A percentile compares a stretch with the other conserved stretches of the same genome.
phyloP scores from a whole-genome alignment of 2,797 vertebrate genomes.

The Parotocinclus haroldoi region DNA sequence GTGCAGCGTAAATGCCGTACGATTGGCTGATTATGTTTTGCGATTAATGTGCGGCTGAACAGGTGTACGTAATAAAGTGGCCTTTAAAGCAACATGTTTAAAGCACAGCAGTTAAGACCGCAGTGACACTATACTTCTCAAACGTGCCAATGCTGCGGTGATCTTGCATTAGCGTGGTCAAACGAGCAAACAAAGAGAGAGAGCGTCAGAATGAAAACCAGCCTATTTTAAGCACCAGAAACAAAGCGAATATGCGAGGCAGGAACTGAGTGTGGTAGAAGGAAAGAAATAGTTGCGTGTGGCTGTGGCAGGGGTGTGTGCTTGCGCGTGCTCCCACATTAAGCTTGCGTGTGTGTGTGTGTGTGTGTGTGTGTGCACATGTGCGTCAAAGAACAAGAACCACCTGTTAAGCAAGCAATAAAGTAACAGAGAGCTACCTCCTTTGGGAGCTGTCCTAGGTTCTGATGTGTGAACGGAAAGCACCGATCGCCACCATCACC shows the following conservation, averaged over 20 bases:
- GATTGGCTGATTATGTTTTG: too few relatives aligned
- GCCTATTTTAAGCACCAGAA: constrained; percentile 4
- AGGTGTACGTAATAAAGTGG: too few relatives aligned
- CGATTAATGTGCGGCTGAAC: too few relatives aligned
- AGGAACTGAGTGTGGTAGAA: constrained; percentile 37
- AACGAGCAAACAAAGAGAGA: too few relatives aligned
- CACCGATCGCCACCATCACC: not conserved
- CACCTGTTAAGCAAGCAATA: constrained; percentile 65
- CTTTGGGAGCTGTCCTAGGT: constrained; percentile 73
- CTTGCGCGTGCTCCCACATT: constrained; percentile 29
- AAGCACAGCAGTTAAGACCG: too few relatives aligned
- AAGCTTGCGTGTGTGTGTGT: constrained; percentile 37
- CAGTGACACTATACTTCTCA: too few relatives aligned
- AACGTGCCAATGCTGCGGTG: too few relatives aligned
- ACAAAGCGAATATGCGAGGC: constrained; percentile 34
- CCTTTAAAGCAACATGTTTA: too few relatives aligned
- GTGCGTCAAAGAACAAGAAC: constrained; percentile 42
- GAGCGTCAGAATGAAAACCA: constrained; percentile 8
- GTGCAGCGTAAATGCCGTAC: too few relatives aligned
- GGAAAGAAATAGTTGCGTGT: constrained; percentile 37
- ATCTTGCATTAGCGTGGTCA: too few relatives aligned
- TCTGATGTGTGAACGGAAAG: constrained; percentile 55
- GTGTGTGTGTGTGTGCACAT: constrained; percentile 42
- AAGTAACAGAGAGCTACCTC: constrained; percentile 53
- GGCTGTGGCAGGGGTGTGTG: constrained; percentile 31